These are phyloP conservation scores for Hemicentrotus pulcherrimus DNA, from an alignment of 35 echinoderm and acorn worm species.

Conservation along the genomic window DNA sequence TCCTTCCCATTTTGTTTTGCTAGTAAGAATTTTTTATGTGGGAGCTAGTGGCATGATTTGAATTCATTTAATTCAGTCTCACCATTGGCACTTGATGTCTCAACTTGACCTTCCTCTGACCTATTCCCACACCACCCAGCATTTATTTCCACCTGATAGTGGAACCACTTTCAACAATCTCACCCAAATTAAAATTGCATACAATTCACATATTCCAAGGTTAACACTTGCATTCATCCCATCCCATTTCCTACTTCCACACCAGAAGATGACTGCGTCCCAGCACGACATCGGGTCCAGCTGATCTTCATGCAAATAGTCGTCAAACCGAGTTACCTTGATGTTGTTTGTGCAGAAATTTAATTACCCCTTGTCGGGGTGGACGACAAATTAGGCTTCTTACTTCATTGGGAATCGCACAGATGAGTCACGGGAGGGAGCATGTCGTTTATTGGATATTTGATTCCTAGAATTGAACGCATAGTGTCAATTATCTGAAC, in stretches of 20 bases:
- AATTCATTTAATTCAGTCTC: too few species aligned
- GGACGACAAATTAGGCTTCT: neutral
- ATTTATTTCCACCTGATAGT: too few species aligned
- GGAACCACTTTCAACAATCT: too few species aligned
- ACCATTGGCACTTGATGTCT: too few species aligned
- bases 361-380: neutral
- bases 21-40: too few species aligned
- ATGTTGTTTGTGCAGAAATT: conserved; percentile 10
- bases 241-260: neutral
- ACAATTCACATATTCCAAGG: neutral
- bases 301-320: neutral
- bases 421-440: neutral
- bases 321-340: neutral
- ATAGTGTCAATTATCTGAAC: neutral
- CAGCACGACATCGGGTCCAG: neutral
- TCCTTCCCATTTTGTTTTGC: too few species aligned
- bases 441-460: neutral
- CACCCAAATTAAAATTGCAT: too few species aligned
- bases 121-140: too few species aligned
- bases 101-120: too few species aligned
- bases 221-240: neutral
- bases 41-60: too few species aligned
- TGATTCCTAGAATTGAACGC: neutral
- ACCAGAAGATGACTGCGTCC: neutral
- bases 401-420: neutral